A percentile compares a stretch with the other conserved stretches of the same genome.
phyloP scores from a whole-genome alignment of 2,797 vertebrate species.

The Anolis apletophallus region DNA sequence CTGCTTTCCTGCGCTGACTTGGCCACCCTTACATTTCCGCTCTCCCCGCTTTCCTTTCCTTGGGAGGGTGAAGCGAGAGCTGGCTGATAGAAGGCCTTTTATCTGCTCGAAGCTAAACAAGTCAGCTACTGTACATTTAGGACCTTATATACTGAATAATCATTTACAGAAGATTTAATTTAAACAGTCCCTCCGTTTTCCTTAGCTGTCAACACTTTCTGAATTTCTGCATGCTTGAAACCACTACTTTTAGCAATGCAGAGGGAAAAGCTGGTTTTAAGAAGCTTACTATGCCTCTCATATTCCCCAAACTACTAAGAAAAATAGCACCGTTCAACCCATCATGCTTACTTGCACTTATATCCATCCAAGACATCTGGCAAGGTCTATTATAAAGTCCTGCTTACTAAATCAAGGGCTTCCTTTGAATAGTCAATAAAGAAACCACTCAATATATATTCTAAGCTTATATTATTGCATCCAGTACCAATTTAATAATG shows the following conservation, averaged over 20 bases:
- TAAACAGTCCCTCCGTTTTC: slow-evolving; percentile 42
- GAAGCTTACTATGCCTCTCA: slow-evolving; percentile 12
- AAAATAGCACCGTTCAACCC: slow-evolving; percentile 37
- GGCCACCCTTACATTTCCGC: slow-evolving; percentile 25
- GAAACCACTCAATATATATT: background rate
- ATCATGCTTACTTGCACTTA: slow-evolving; percentile 30
- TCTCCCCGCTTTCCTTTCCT: slow-evolving; percentile 10
- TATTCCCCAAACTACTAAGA: slow-evolving; percentile 14
- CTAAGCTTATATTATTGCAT: background rate
- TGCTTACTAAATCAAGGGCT: background rate
- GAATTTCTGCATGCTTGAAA: slow-evolving; percentile 32
- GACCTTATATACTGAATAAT: slow-evolving; percentile 41
- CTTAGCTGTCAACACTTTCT: slow-evolving; percentile 30
- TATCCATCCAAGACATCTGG: background rate
- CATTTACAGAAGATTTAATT: slow-evolving; percentile 33
- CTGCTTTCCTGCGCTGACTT: background rate
- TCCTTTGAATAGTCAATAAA: background rate
- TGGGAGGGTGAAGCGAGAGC: background rate
- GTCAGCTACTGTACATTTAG: slow-evolving; percentile 33
- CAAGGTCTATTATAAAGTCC: background rate
- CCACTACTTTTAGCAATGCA: background rate
- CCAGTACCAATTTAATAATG: background rate
- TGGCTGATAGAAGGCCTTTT: slow-evolving; percentile 52
- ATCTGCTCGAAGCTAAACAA: slow-evolving; percentile 41
- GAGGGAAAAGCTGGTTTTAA: slow-evolving; percentile 42